Conservation (phyloP, 2,888 invertebrate genomes). For the Eristalis arbustorum region DNA sequence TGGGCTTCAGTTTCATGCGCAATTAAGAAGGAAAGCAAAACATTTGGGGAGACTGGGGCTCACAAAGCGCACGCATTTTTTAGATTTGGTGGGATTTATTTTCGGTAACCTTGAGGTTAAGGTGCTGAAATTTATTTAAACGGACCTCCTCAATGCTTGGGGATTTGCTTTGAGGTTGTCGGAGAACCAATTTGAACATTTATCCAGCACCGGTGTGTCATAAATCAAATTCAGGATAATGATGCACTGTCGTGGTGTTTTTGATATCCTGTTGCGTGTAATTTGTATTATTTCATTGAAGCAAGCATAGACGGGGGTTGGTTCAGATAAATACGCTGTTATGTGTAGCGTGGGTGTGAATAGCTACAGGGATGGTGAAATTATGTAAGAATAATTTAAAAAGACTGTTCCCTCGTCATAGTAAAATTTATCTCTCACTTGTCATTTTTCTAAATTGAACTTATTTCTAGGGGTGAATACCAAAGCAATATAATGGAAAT, state of each 20-base stretch:
- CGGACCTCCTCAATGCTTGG: background rate
- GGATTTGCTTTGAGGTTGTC: background rate
- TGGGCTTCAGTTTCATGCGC: background rate
- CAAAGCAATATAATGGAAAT: no score
- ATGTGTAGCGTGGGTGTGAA: no score
- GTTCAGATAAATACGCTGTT: no score
- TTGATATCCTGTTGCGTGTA: no score
- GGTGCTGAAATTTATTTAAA: background rate
- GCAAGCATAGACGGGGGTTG: no score
- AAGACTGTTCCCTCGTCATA: no score
- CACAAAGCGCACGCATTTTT: background rate
- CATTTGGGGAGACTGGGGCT: background rate
- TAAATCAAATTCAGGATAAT: background rate
- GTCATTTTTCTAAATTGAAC: no score
- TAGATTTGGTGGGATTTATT: conserved; percentile 7
- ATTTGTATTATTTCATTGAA: no score
- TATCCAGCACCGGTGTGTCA: background rate
- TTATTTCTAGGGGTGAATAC: no score
- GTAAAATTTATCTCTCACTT: no score
- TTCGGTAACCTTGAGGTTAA: background rate
- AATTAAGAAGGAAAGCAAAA: background rate
- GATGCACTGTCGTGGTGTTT: background rate
- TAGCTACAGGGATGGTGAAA: no score
- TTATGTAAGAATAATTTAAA: no score
- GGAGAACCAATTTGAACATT: background rate